These are phyloP conservation scores for Tadarida brasiliensis DNA, from an alignment of 2,797 vertebrate species.

Conservation along the genomic window DNA sequence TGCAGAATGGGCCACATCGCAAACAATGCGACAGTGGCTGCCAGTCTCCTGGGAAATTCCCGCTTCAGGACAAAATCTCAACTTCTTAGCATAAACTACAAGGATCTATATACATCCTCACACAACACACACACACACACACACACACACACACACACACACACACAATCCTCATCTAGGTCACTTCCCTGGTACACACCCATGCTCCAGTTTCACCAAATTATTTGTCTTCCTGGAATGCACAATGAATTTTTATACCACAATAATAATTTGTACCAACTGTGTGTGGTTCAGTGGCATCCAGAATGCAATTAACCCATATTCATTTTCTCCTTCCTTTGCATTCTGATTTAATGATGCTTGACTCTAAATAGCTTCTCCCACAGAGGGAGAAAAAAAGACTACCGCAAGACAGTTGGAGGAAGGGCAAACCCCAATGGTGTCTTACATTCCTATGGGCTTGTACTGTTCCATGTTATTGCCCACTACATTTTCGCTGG, in stretches of 20 bases:
- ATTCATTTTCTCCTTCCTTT: slow-evolving; percentile 74
- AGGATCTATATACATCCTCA: neutral
- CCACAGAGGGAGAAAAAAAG: slow-evolving; percentile 11
- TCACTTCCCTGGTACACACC: neutral
- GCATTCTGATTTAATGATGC: slow-evolving; percentile 75
- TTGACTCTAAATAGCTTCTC: slow-evolving; percentile 69
- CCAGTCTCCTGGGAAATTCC: neutral
- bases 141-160: neutral
- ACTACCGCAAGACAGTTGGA: slow-evolving; percentile 37
- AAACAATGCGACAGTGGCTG: neutral
- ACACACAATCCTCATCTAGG: neutral
- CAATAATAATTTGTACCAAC: slow-evolving; percentile 64
- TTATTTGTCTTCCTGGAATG: slow-evolving; percentile 41
- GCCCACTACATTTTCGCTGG: neutral
- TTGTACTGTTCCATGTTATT: neutral
- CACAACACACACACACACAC: neutral
- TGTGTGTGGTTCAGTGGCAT: slow-evolving; percentile 21
- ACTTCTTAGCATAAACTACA: neutral
- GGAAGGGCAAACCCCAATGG: neutral
- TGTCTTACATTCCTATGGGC: neutral
- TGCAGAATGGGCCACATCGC: neutral
- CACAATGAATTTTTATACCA: slow-evolving; percentile 12
- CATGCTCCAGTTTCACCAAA: neutral
- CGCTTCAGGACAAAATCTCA: neutral
- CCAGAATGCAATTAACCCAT: slow-evolving; percentile 61